These are phyloP conservation scores for Drosophila tristis DNA, from an alignment of 1,140 invertebrate genomes.

Conservation along the genomic window DNA sequence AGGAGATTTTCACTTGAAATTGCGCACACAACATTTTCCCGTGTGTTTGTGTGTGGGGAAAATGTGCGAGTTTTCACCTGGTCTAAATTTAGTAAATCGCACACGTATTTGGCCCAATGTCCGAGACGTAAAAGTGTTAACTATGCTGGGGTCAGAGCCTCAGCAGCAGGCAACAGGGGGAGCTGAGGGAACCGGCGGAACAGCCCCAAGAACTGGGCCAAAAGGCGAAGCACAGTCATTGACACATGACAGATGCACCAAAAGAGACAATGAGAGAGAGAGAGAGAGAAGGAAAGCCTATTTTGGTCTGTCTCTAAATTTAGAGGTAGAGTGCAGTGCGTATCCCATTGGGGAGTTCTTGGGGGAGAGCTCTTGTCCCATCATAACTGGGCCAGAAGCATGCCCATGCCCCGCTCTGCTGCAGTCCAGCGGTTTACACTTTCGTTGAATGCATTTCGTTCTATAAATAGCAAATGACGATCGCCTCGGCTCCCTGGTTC, in stretches of 20 bases:
- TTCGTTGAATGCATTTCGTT: conserved; percentile 40
- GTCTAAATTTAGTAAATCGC: conserved; percentile 78
- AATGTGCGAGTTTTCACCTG: conserved; percentile 65
- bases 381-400: conserved; percentile 67
- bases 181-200: neutral
- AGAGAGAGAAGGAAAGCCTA: conserved; percentile 26
- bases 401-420: conserved; percentile 6
- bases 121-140: conserved; percentile 69
- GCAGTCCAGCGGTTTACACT: conserved; percentile 25
- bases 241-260: conserved; percentile 54
- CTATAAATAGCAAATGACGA: conserved; percentile 67
- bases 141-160: conserved; percentile 73
- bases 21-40: conserved; percentile 31
- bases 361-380: conserved; percentile 7
- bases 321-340: conserved; percentile 28
- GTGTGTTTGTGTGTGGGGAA: conserved; percentile 1
- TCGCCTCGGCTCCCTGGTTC: conserved; percentile 17
- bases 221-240: conserved; percentile 78
- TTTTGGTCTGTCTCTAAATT: conserved; percentile 47
- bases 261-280: neutral
- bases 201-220: conserved; percentile 62
- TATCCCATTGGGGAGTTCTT: conserved; percentile 27
- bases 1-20: conserved; percentile 48
- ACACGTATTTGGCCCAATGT: conserved; percentile 81
- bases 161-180: neutral